Conservation (phyloP, 2,888 invertebrate species). For the Lumbricus terrestris region DNA sequence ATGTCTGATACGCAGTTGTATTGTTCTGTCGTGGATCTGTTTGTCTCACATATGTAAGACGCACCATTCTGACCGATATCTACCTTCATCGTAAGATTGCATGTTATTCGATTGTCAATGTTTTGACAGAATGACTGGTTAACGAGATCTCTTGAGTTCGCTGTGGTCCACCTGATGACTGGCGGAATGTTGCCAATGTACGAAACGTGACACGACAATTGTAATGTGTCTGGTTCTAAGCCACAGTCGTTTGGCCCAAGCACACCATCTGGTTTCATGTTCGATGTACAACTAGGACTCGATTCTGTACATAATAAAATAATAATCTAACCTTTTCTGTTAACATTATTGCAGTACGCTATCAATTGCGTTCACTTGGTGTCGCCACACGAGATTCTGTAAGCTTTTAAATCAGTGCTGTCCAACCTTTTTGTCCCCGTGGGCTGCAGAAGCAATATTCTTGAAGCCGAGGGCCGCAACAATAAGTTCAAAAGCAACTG, state of each 20-base stretch:
- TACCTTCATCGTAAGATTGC: not conserved
- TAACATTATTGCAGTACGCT: too few species aligned
- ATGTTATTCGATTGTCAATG: not conserved
- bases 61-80: not conserved
- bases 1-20: not conserved
- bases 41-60: not conserved
- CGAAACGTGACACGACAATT: not conserved
- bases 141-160: not conserved
- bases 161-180: not conserved
- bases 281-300: not conserved
- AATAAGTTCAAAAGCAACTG: too few species aligned
- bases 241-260: not conserved
- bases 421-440: too few species aligned
- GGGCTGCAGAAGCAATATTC: too few species aligned
- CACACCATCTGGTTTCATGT: not conserved
- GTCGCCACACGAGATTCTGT: too few species aligned
- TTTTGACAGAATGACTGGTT: not conserved
- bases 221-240: not conserved
- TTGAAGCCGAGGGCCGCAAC: too few species aligned
- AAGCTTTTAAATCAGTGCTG: too few species aligned
- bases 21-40: not conserved
- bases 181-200: not conserved
- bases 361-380: too few species aligned
- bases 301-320: not conserved
- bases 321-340: not conserved